A percentile compares a stretch with the other conserved stretches of the same genome.
Evolutionary conservation across 92 coral and sea anemone species (phyloP).

Genomic region (Parazoanthus darwini): DNA sequence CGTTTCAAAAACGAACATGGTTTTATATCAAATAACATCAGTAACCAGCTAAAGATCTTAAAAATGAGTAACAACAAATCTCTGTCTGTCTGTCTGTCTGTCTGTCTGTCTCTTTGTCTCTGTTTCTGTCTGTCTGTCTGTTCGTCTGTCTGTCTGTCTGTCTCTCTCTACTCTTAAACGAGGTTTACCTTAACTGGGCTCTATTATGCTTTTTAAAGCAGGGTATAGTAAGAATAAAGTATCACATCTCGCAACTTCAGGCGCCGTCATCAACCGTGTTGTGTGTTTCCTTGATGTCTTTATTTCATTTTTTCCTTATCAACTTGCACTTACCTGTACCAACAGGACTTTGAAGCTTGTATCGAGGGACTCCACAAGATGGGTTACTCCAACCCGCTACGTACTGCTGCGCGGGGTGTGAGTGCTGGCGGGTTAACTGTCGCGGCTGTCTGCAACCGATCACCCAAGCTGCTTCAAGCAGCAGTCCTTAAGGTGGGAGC

Average conservation of each 20-base stretch:
- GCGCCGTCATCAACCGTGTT: not conserved
- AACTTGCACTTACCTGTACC: not conserved
- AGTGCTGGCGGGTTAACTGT: constrained; percentile 95
- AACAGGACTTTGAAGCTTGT: constrained; percentile 96
- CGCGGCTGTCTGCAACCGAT: constrained; percentile 85
- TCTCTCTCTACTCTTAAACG: too few species aligned
- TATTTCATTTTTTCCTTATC: not conserved
- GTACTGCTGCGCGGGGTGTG: constrained; percentile 88
- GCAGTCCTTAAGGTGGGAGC: constrained; percentile 75
- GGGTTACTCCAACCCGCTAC: constrained; percentile 81
- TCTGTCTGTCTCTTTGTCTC: too few species aligned
- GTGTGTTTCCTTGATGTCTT: not conserved
- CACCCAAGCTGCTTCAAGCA: constrained; percentile 86
- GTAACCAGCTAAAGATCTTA: too few species aligned
- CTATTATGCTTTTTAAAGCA: too few species aligned
- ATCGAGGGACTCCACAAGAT: constrained; percentile 64
- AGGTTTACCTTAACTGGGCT: too few species aligned
- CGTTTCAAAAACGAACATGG: too few species aligned
- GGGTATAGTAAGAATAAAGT: too few species aligned
- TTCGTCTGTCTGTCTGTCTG: too few species aligned
- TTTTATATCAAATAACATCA: too few species aligned
- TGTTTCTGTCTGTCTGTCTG: too few species aligned
- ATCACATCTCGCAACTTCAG: not conserved
- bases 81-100: too few species aligned
- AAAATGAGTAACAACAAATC: too few species aligned